Evolutionary conservation across 2,113 vertebrate species (phyloP), one percentile per base, ranked within the genome.

Genomic region (Macquaria ambigua): DNA sequence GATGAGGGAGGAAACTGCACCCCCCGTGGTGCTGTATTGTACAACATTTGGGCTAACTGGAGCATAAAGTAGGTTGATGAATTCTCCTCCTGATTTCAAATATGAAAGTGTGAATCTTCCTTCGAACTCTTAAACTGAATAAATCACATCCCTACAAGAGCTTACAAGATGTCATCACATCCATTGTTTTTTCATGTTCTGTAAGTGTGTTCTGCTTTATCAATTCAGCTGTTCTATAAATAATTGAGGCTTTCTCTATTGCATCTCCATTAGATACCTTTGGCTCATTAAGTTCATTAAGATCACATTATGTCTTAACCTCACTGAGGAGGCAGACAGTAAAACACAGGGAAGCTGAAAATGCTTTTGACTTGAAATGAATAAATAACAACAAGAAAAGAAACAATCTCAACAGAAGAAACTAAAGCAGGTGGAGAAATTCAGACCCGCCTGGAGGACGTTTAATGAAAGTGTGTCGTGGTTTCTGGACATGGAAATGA

Each of bases 31-130:
- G 78, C 55, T 56, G 64, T 61, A 58, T 86, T 86, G 77, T 88
- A 39, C 79, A 82, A 78, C 56, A 74, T 87, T 89, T 46, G 34
- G n/a, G 62, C 79, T 87, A 90, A 92, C 58, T 93, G 88, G 85
- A 84, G 88, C 78, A 81, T 88, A 77, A 90, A 89, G 73, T 74
- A 59, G 69, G 48, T 61, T 82, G 58, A 87, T 89, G 74, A 61
- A 53, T 58, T 58, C 18, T 52, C 50, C 55, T 73, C 50, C 70
- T 75, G 74, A 76, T 66, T 53, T 84, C 58, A 56, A 20, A 74
- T 74, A 53, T 48, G 2, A 62, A 79, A 84, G 41, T 46, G 21
- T 66, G 56, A 74, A 63, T 37, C 37, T 41, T 83, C 31, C 11
- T 70, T 39, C 0, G 16, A 69, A 63, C 15, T 11, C 25, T 52